Base-by-base conservation (phyloP, 35 echinoderm and acorn worm genomes). In the Strongylocentrotus purpuratus region DNA sequence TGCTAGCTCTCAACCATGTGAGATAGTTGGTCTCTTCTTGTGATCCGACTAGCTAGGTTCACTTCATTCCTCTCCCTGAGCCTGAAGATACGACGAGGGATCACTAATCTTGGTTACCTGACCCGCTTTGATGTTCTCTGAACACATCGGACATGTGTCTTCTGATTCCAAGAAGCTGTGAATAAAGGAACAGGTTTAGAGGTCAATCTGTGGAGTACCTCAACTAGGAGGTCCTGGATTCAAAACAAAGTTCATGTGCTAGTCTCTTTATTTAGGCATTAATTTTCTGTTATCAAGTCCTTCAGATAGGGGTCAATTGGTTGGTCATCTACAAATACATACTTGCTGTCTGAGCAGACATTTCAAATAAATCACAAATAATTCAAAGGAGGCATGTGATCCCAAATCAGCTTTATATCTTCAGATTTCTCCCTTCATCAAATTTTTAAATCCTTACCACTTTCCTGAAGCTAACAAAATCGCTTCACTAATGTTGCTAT, bases 131-230 rank as follows among this genome's bases (percentile, higher is more conserved):
- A 99, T 88, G 32, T 92, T 94, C 55, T 97, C 97, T 31, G 98
- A 99, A 94, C 98, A 99, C 98, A 99, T 99, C 22, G 98, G 98
- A 59, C 98, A 99, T 5, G 94, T 94, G 41, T 99, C 98, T n/a
- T 99, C 98, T 32, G 85, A 78, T 45, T 96, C 98, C 86, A 99
- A 86, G 33, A 99, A 94, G 10, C 98, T 99, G 94, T 7, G 46
- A 90, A 70, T 32, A 92, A 46, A 91, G 71, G 13, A 31, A 33
- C 17, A 59, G 28, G 5, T 28, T 78, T 28, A n/a, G 65, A 5
- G 6, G 28, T n/a, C 28, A 78, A 78, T 32, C 18, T 59, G 31
- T 93, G 25, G 18, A 12, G 14, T 18, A 17, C 12, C 48, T 9
- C 31, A 32, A 48, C 33, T 28, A 5, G n/a, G 15, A 78, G 2